Percentiles rank a stretch among this genome's conserved stretches.
Evolutionary conservation across 2,797 vertebrate species (phyloP).

Genomic region (Enteromius trimaculatus): DNA sequence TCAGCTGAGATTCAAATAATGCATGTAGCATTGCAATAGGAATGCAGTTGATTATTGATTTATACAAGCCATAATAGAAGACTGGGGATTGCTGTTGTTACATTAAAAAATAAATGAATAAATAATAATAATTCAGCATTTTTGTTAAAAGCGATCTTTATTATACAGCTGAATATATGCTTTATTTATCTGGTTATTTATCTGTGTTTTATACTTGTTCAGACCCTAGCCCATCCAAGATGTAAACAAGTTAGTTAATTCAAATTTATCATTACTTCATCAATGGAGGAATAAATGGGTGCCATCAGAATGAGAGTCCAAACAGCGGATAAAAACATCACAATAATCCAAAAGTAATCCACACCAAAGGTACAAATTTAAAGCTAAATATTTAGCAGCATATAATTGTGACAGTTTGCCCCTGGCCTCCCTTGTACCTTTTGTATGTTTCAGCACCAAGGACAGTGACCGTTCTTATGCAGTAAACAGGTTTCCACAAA

Average conservation of each 20-base stretch:
- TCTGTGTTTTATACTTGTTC: background rate
- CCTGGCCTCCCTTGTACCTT: too few relatives aligned
- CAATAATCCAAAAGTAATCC: background rate
- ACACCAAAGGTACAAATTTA: background rate
- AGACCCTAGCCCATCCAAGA: background rate
- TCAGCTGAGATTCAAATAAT: constrained; percentile 17
- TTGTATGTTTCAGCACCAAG: constrained; percentile 36
- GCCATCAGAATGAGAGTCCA: background rate
- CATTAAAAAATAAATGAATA: background rate
- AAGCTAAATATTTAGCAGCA: background rate
- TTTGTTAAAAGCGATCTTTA: background rate
- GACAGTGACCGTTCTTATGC: constrained; percentile 7
- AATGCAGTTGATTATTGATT: background rate
- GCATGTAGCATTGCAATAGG: background rate
- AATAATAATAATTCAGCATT: background rate
- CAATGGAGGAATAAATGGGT: background rate
- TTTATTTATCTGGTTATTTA: background rate
- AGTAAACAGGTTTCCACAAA: background rate
- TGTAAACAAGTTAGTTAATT: background rate
- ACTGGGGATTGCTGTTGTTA: background rate
- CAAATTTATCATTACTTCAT: background rate
- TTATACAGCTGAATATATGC: background rate
- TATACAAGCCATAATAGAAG: background rate
- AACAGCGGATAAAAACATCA: background rate
- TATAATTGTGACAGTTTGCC: background rate